Conservation (phyloP, 2,113 vertebrate species). For the Echinops telfairi region DNA sequence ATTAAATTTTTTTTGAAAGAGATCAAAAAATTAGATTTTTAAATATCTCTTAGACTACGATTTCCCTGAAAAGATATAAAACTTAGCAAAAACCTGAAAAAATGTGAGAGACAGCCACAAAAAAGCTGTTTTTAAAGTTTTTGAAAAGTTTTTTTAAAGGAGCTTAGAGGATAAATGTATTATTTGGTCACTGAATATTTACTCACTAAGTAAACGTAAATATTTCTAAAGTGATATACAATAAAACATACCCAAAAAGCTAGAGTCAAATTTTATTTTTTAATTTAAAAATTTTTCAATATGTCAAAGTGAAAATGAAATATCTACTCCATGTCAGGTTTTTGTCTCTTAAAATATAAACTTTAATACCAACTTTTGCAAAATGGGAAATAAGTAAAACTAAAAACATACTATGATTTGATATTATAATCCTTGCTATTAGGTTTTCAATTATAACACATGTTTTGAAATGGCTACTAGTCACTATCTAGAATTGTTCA, state of each 20-base stretch:
- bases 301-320: conserved; percentile 44
- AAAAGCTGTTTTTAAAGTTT: background rate
- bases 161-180: no score
- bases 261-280: background rate
- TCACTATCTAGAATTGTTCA: background rate
- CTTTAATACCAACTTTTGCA: background rate
- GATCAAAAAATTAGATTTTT: background rate
- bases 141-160: background rate
- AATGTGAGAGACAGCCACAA: background rate
- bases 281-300: conserved; percentile 12
- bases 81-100: background rate
- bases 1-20: background rate
- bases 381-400: background rate
- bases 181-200: no score
- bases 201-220: no score
- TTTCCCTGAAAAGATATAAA: conserved; percentile 13
- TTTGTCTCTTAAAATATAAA: conserved; percentile 30
- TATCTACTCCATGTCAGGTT: background rate
- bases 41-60: background rate
- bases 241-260: background rate
- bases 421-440: background rate
- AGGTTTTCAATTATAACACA: background rate
- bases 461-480: conserved; percentile 35
- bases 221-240: background rate
- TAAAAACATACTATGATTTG: no score